These are phyloP conservation scores for Sericinus montela DNA, from an alignment of 2,888 invertebrate genomes.

Conservation along the genomic window DNA sequence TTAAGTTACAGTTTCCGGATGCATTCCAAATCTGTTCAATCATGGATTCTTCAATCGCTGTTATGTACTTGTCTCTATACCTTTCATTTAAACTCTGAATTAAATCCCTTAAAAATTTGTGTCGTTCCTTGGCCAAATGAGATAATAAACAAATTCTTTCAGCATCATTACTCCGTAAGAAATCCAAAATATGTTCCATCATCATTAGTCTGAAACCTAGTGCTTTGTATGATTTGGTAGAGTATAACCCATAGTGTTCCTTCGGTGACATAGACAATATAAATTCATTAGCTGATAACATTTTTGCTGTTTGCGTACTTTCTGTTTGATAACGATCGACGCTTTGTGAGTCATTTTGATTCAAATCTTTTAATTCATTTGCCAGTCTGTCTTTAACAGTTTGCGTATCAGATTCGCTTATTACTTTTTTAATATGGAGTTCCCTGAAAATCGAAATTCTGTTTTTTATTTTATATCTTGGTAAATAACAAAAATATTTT, in stretches of 20 bases:
- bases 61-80: neutral
- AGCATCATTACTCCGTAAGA: constrained; percentile 1
- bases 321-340: neutral
- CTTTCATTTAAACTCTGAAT: constrained; percentile 2
- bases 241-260: constrained; percentile 1
- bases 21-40: constrained; percentile 2
- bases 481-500: too few relatives aligned
- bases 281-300: constrained; percentile 1
- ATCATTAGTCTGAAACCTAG: constrained; percentile 5
- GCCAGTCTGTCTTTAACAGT: neutral
- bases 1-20: neutral
- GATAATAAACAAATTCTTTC: neutral
- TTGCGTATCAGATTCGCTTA: neutral
- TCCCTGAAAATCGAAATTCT: neutral
- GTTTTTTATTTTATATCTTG: too few relatives aligned
- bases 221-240: neutral
- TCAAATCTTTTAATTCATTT: neutral
- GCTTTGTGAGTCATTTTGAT: neutral
- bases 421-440: neutral
- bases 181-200: constrained; percentile 5
- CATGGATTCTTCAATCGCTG: constrained; percentile 4
- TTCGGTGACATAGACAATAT: neutral
- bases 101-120: neutral
- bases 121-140: neutral
- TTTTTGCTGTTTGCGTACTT: neutral